Evolutionary conservation across 2,888 invertebrate species (phyloP).

Genomic region (Melanotus villosus): DNA sequence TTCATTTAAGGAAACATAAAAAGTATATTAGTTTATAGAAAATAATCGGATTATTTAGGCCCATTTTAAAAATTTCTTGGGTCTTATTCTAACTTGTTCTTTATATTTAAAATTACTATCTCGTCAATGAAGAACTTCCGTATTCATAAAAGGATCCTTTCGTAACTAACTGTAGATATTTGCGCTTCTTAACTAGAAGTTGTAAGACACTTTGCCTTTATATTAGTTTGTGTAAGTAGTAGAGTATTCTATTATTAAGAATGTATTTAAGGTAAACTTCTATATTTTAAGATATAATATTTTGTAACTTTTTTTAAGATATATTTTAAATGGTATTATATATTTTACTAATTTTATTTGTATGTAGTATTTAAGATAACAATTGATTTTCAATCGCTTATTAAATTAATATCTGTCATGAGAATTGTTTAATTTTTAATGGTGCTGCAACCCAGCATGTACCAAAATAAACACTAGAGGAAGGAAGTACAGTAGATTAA

Average conservation of each 20-base stretch:
- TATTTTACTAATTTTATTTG: slow-evolving; percentile 2
- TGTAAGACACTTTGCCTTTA: slow-evolving; percentile 3
- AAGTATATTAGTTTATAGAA: slow-evolving; percentile 63
- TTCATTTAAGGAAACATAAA: slow-evolving; percentile 63
- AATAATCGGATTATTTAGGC: too few species aligned
- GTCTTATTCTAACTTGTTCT: too few species aligned
- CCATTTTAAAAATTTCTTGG: too few species aligned
- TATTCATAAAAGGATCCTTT: too few species aligned
- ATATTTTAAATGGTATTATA: slow-evolving; percentile 3
- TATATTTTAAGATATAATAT: not conserved
- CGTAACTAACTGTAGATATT: too few species aligned
- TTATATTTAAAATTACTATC: too few species aligned
- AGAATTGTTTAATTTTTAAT: not conserved
- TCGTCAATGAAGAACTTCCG: too few species aligned
- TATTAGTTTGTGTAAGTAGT: slow-evolving; percentile 8
- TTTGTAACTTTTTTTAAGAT: slow-evolving; percentile 7
- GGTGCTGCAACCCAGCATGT: too few species aligned
- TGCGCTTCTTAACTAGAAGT: slow-evolving; percentile 4
- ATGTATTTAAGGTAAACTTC: not conserved
- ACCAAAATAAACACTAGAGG: too few species aligned
- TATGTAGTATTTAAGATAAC: not conserved
- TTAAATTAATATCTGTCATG: not conserved
- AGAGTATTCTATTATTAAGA: not conserved
- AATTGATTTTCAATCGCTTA: not conserved
- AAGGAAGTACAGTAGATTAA: too few species aligned